Evolutionary conservation across 2,797 vertebrate species (phyloP).

Genomic region (Falco rusticolus): DNA sequence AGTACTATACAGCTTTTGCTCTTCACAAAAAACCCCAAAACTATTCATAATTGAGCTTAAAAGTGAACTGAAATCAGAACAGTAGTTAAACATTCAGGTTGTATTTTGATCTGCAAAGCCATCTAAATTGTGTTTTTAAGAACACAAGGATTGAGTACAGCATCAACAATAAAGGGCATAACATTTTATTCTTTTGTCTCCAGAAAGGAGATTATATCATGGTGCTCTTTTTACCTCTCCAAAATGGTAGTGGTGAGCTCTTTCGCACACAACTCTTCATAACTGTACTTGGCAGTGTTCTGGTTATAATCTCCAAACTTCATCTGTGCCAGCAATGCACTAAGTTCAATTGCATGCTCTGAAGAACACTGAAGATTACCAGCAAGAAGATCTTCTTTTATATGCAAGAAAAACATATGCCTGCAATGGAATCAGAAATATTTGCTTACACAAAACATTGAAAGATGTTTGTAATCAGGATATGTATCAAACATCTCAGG

Average conservation of each 20-base stretch:
- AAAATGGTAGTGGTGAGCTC: constrained; percentile 83
- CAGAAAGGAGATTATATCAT: background rate
- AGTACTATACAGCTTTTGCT: background rate
- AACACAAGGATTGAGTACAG: background rate
- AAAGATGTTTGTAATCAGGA: background rate
- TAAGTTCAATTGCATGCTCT: constrained; percentile 92
- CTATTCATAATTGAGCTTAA: background rate
- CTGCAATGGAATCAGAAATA: constrained; percentile 73
- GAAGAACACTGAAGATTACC: constrained; percentile 92
- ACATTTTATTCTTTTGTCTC: background rate
- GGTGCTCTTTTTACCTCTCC: constrained; percentile 82
- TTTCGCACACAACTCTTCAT: constrained; percentile 88
- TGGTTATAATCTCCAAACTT: constrained; percentile 98
- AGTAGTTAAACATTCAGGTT: background rate
- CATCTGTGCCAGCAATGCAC: constrained; percentile 91
- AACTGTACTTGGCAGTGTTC: constrained; percentile 96
- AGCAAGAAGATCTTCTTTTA: constrained; percentile 93
- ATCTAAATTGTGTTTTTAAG: background rate
- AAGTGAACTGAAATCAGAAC: background rate
- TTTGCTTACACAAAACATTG: background rate
- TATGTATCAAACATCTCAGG: background rate
- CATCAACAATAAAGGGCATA: background rate
- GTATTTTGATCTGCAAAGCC: background rate
- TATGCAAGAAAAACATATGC: constrained; percentile 94
- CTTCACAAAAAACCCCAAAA: background rate